Evolutionary conservation across 1,140 invertebrate species (phyloP).

Genomic region (Diorhabda elongata): DNA sequence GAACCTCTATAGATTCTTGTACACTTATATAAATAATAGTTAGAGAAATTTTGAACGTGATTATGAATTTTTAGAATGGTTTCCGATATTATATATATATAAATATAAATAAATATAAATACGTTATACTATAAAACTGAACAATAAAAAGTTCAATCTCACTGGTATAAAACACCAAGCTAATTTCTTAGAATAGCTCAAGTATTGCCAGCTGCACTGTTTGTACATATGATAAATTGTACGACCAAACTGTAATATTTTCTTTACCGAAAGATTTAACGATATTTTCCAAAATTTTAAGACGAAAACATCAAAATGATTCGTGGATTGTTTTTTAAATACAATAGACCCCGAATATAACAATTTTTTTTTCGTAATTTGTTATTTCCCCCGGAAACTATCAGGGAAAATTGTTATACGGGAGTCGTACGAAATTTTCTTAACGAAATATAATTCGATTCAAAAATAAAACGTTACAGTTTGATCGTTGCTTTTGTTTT

Average conservation of each 20-base stretch:
- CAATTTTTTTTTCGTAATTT: no score
- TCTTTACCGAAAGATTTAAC: background rate
- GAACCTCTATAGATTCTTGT: conserved; percentile 10
- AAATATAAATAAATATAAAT: no score
- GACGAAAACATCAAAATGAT: no score
- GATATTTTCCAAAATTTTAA: background rate
- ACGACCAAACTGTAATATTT: background rate
- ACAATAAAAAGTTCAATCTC: conserved; percentile 36
- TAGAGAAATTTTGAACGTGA: no score
- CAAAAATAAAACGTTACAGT: background rate
- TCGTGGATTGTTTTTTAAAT: no score
- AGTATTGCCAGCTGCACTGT: conserved; percentile 34
- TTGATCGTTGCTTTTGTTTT: background rate
- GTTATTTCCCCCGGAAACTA: no score
- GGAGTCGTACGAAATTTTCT: no score
- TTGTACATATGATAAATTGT: conserved; percentile 23
- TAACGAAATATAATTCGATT: no score
- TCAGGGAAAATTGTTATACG: no score
- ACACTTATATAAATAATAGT: background rate
- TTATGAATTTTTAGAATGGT: conserved; percentile 10
- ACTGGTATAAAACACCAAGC: conserved; percentile 43
- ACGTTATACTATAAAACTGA: conserved; percentile 31
- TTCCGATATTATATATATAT: conserved; percentile 17
- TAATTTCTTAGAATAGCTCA: conserved; percentile 38
- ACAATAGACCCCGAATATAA: no score